phyloP scores from a whole-genome alignment of 1,140 invertebrate species.

The Drosophila rufa region DNA sequence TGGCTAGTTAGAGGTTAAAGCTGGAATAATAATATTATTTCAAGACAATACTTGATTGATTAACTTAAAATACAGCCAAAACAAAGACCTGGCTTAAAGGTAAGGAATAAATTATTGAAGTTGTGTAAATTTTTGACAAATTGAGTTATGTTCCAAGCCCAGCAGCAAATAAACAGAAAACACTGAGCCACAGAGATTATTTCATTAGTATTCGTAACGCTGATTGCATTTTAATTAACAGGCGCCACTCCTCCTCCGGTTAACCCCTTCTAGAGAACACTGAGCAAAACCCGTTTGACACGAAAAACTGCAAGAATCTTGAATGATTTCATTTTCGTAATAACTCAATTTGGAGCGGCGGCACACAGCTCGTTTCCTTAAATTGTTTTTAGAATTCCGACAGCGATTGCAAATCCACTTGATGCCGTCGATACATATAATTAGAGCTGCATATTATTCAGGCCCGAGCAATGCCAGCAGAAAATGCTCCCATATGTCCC shows the following conservation, averaged over 20 bases:
- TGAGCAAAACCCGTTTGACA: conserved; percentile 61
- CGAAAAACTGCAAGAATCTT: conserved; percentile 67
- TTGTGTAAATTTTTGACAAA: conserved; percentile 34
- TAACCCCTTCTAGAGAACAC: conserved; percentile 10
- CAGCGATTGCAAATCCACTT: conserved; percentile 34
- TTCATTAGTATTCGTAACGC: conserved; percentile 77
- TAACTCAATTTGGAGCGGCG: conserved; percentile 66
- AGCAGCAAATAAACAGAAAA: conserved; percentile 15
- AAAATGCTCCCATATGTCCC: conserved; percentile 34
- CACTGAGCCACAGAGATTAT: conserved; percentile 44
- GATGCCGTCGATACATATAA: conserved; percentile 24
- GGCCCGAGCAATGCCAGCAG: conserved; percentile 1
- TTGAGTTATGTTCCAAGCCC: conserved; percentile 35
- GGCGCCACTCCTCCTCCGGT: conserved; percentile 52
- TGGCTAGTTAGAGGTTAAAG: not conserved
- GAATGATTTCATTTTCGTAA: conserved; percentile 61
- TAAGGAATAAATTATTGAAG: not conserved
- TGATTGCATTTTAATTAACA: conserved; percentile 81
- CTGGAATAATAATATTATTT: conserved; percentile 18
- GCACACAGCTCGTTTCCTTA: conserved; percentile 51
- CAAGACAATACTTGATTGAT: conserved; percentile 26
- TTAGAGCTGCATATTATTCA: conserved; percentile 19
- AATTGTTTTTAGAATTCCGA: conserved; percentile 56
- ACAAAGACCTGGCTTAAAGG: not conserved
- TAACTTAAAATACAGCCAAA: conserved; percentile 1